Evolutionary conservation across 2,888 invertebrate species (phyloP).

Genomic region (Drosophila maculinotata): DNA sequence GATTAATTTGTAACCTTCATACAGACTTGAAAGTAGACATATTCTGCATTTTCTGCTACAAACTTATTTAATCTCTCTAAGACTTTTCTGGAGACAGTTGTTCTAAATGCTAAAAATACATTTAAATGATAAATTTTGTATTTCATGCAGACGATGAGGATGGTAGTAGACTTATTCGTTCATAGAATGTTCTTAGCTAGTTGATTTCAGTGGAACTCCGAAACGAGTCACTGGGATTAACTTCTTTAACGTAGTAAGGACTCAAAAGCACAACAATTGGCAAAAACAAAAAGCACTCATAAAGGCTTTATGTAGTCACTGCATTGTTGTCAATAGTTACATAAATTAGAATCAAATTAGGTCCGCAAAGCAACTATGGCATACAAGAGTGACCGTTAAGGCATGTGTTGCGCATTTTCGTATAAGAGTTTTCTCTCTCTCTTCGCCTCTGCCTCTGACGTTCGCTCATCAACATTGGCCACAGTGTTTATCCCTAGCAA

Average conservation of each 20-base stretch:
- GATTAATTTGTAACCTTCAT: no score
- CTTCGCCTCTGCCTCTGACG: constrained; percentile 2
- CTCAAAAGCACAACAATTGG: constrained; percentile 33
- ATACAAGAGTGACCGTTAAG: constrained; percentile 35
- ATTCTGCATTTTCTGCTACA: no score
- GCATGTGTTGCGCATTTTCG: constrained; percentile 60
- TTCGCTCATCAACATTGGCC: constrained; percentile 2
- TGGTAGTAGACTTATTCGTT: no score
- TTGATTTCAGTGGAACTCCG: neutral
- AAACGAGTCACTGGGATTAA: neutral
- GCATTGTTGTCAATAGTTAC: constrained; percentile 69
- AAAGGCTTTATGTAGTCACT: constrained; percentile 43
- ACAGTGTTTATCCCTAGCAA: constrained; percentile 22
- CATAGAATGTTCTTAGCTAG: no score
- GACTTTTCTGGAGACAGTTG: no score
- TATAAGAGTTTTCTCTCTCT: constrained; percentile 50
- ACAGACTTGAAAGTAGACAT: no score
- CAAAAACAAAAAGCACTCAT: constrained; percentile 43
- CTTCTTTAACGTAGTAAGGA: constrained; percentile 25
- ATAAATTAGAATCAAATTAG: constrained; percentile 72
- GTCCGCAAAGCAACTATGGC: constrained; percentile 41
- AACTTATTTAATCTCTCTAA: no score
- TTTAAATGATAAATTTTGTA: no score
- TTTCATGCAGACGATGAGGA: no score
- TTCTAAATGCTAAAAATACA: no score